phyloP scores from a whole-genome alignment of 2,888 invertebrate species.

The Caenorhabditis parvicauda region DNA sequence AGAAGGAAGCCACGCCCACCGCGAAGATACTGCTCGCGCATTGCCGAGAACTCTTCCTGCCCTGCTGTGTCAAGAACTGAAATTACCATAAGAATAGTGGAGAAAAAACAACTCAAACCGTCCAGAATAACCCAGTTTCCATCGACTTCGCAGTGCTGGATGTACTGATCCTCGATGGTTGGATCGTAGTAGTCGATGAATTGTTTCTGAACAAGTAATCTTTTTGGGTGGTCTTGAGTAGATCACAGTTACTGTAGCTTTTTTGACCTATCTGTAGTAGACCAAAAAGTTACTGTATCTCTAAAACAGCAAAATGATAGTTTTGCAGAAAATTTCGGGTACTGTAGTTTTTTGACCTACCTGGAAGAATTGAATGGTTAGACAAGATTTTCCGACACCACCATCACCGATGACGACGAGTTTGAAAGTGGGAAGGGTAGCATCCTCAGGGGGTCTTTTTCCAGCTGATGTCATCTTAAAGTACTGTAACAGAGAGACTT shows the following conservation, averaged over 20 bases:
- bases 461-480: conserved; percentile 17
- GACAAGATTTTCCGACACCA: conserved; percentile 77
- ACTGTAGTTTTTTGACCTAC: conserved; percentile 15
- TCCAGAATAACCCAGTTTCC: conserved; percentile 73
- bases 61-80: conserved; percentile 89
- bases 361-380: conserved; percentile 94
- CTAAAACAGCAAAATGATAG: too few relatives aligned
- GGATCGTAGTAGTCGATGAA: conserved; percentile 93
- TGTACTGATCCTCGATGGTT: conserved; percentile 90
- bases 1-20: conserved; percentile 89
- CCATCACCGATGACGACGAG: conserved; percentile 56
- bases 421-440: conserved; percentile 54
- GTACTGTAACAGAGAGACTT: background rate
- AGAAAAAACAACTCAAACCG: conserved; percentile 34
- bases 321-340: background rate
- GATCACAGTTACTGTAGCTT: background rate
- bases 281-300: too few relatives aligned
- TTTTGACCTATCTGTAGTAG: background rate
- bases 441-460: conserved; percentile 54
- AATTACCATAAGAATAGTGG: conserved; percentile 26
- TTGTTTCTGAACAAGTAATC: conserved; percentile 69
- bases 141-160: conserved; percentile 88
- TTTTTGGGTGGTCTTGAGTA: too few relatives aligned
- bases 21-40: conserved; percentile 86
- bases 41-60: conserved; percentile 92